Evolutionary conservation across 2,797 vertebrate genomes (phyloP).

Genomic region (Anguilla anguilla): DNA sequence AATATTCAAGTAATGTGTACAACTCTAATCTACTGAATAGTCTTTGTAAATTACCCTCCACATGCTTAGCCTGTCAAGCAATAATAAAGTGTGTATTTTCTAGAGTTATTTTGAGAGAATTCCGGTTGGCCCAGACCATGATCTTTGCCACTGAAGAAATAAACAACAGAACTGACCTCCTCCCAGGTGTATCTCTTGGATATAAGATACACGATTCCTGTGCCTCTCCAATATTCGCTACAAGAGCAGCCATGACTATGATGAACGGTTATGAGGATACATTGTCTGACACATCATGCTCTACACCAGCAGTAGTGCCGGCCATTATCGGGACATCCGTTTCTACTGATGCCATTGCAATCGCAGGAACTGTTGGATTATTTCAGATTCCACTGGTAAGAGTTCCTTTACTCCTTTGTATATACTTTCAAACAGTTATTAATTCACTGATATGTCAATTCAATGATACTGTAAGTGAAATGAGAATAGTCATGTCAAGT

Average conservation of each 20-base stretch:
- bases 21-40: too few species aligned
- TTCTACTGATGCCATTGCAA: constrained; percentile 32
- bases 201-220: constrained; percentile 54
- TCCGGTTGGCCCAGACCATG: constrained; percentile 50
- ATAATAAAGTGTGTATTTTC: background rate
- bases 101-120: constrained; percentile 48
- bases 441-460: background rate
- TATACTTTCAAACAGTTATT: background rate
- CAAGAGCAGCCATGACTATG: constrained; percentile 45
- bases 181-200: constrained; percentile 49
- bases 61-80: too few species aligned
- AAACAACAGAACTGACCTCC: constrained; percentile 52
- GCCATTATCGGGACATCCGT: constrained; percentile 34
- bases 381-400: constrained; percentile 41
- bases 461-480: background rate
- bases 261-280: constrained; percentile 44
- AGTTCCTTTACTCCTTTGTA: background rate
- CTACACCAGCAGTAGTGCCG: constrained; percentile 27
- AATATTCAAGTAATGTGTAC: too few species aligned
- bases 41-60: too few species aligned
- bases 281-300: constrained; percentile 32
- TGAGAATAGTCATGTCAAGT: background rate
- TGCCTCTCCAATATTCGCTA: constrained; percentile 31
- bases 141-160: constrained; percentile 58
- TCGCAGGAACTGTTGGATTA: constrained; percentile 16